phyloP scores from a whole-genome alignment of 2,888 invertebrate species.

The Eutolmus rufibarbis region DNA sequence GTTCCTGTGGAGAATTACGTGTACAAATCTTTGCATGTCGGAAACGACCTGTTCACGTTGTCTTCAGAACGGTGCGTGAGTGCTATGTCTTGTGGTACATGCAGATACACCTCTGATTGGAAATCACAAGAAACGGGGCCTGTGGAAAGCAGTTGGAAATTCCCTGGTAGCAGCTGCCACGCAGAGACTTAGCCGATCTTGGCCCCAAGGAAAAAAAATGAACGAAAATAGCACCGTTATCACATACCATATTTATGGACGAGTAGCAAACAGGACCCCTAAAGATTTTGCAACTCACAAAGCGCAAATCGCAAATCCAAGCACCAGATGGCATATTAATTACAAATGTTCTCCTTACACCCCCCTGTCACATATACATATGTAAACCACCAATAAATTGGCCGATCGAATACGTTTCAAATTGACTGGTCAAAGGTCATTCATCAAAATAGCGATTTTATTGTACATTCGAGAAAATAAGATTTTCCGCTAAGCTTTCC shows the following conservation, averaged over 20 bases:
- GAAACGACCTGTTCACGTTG: conserved; percentile 35
- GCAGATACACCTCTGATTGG: conserved; percentile 37
- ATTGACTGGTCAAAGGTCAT: background rate
- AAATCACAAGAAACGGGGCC: conserved; percentile 2
- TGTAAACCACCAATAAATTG: background rate
- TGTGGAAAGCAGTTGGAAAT: background rate
- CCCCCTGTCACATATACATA: background rate
- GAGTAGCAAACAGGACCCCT: background rate
- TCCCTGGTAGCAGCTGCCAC: conserved; percentile 9
- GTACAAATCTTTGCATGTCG: conserved; percentile 44
- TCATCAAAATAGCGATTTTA: background rate
- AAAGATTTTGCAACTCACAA: background rate
- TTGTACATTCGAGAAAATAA: background rate
- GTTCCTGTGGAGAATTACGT: conserved; percentile 13
- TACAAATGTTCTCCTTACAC: background rate
- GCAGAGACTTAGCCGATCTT: background rate
- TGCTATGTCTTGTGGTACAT: conserved; percentile 46
- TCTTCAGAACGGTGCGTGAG: conserved; percentile 42
- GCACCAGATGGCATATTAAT: background rate
- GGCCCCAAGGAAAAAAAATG: background rate
- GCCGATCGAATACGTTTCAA: background rate
- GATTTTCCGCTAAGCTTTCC: background rate
- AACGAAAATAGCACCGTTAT: background rate
- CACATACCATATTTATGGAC: background rate
- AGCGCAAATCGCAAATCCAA: background rate